Conservation (phyloP, 2,797 vertebrate species). For the Champsocephalus gunnari region DNA sequence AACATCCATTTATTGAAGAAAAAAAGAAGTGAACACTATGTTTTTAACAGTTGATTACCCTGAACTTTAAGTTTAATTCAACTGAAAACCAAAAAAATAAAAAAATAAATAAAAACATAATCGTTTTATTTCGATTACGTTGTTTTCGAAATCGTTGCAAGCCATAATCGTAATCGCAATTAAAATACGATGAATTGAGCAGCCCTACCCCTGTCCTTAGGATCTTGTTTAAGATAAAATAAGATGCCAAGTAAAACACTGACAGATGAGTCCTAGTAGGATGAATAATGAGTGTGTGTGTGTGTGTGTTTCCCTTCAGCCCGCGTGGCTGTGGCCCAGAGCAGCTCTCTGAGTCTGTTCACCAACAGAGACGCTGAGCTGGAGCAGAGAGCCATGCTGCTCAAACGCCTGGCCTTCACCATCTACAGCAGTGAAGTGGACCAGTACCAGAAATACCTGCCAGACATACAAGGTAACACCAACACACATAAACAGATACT, state of each 20-base stretch:
- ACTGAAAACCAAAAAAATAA: too few relatives aligned
- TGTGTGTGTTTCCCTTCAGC: constrained; percentile 79
- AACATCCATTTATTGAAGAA: too few relatives aligned
- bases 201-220: neutral
- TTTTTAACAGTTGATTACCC: too few relatives aligned
- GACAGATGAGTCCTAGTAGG: neutral
- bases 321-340: constrained; percentile 97
- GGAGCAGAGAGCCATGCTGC: constrained; percentile 98
- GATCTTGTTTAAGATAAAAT: neutral
- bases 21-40: too few relatives aligned
- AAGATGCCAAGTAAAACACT: too few relatives aligned
- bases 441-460: constrained; percentile 99
- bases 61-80: too few relatives aligned
- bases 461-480: constrained; percentile 95
- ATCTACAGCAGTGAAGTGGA: constrained; percentile 99
- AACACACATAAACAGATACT: neutral
- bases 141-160: too few relatives aligned
- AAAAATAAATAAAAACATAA: too few relatives aligned
- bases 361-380: constrained; percentile 96
- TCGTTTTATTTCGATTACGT: too few relatives aligned
- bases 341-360: constrained; percentile 97
- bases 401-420: constrained; percentile 97
- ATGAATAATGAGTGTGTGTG: neutral
- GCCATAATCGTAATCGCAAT: too few relatives aligned
- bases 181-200: too few relatives aligned